Percentiles rank a stretch among this genome's conserved stretches.
Evolutionary conservation across 2,888 invertebrate genomes (phyloP).

Genomic region (Cyaniris semiargus): DNA sequence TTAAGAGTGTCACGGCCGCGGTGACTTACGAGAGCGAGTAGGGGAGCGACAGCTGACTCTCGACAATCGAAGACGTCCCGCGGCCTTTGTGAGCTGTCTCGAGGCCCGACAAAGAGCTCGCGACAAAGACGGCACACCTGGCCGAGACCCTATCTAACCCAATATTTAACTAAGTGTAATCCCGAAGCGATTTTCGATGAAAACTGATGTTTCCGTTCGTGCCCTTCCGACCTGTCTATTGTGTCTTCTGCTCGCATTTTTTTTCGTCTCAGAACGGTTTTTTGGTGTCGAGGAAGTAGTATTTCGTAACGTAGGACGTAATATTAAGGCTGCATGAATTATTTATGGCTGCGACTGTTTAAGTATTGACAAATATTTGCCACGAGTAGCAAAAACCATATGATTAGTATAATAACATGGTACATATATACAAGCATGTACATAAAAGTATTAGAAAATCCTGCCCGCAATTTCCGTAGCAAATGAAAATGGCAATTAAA

Average conservation of each 20-base stretch:
- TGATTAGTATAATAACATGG: background rate
- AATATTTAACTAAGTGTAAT: conserved; percentile 54
- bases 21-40: conserved; percentile 51
- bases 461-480: background rate
- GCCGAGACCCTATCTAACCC: conserved; percentile 67
- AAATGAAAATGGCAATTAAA: background rate
- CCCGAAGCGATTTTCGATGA: conserved; percentile 48
- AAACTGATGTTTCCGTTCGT: conserved; percentile 55
- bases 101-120: conserved; percentile 49
- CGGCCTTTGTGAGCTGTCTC: conserved; percentile 64
- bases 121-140: conserved; percentile 72
- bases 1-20: conserved; percentile 54
- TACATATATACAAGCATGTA: background rate
- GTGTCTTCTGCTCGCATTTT: conserved; percentile 27
- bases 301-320: background rate
- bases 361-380: background rate
- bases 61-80: conserved; percentile 79
- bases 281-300: background rate
- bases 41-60: conserved; percentile 70
- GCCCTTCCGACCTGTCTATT: conserved; percentile 49
- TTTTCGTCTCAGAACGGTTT: background rate
- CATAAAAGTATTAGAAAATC: background rate
- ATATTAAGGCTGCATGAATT: background rate
- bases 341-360: background rate
- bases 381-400: background rate